These are phyloP conservation scores for Acronicta aceris DNA, from an alignment of 2,888 invertebrate genomes.

Conservation along the genomic window DNA sequence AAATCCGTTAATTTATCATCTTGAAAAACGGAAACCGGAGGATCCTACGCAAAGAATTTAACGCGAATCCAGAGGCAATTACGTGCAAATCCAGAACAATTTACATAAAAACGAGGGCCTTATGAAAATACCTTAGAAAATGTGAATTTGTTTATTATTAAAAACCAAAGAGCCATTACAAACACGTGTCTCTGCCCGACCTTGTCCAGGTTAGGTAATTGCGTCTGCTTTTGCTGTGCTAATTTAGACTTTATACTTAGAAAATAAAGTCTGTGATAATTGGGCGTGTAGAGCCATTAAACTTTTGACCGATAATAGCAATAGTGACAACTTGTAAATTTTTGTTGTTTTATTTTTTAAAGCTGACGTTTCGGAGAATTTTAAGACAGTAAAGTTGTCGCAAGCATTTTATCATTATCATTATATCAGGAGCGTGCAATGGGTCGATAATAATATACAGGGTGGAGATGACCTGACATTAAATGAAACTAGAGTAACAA, in stretches of 20 bases:
- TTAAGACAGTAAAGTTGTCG: conserved; percentile 7
- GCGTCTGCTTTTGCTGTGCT: conserved; percentile 20
- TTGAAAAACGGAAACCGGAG: conserved; percentile 38
- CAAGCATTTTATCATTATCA: conserved; percentile 26
- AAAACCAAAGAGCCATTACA: conserved; percentile 32
- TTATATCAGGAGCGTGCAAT: no score
- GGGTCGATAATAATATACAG: no score
- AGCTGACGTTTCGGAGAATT: conserved; percentile 7
- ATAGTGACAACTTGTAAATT: conserved; percentile 43
- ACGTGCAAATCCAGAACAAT: conserved; percentile 45
- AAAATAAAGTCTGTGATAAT: conserved; percentile 25
- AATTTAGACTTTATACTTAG: conserved; percentile 24
- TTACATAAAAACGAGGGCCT: conserved; percentile 39
- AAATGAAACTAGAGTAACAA: no score
- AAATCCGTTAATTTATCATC: conserved; percentile 36
- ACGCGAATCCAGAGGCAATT: conserved; percentile 41
- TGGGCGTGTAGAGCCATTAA: conserved; percentile 32
- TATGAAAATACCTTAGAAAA: conserved; percentile 40
- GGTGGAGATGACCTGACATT: no score
- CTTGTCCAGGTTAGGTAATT: conserved; percentile 50
- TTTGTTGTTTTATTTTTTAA: conserved; percentile 29
- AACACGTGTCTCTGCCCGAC: conserved; percentile 44
- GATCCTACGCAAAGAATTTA: conserved; percentile 42
- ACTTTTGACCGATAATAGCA: conserved; percentile 43
- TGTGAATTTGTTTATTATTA: conserved; percentile 49